phyloP scores from a whole-genome alignment of 2,113 vertebrate species.

The Strix aluco region DNA sequence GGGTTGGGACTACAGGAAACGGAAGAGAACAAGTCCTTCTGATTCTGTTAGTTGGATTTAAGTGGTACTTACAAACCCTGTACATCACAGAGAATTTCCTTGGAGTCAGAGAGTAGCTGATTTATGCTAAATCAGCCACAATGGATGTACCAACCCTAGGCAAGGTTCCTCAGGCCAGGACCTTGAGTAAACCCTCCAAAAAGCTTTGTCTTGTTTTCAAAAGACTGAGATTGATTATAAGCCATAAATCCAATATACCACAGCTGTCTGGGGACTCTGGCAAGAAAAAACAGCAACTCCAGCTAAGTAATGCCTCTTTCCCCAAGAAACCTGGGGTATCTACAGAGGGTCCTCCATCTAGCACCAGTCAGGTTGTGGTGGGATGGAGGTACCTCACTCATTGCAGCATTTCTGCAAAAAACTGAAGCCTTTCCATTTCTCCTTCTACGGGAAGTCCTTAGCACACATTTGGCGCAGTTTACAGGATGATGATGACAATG shows the following conservation, averaged over 20 bases:
- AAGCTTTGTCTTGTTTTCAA: not conserved
- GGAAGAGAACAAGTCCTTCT: not conserved
- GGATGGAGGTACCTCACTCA: not conserved
- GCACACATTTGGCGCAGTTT: constrained; percentile 33
- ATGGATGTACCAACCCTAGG: not conserved
- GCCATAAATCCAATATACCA: not conserved
- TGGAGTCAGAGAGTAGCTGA: not conserved
- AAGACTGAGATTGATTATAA: not conserved
- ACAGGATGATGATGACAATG: constrained; percentile 64
- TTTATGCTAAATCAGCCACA: not conserved
- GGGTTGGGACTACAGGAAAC: not conserved
- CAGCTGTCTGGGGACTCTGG: not conserved
- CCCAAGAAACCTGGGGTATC: not conserved
- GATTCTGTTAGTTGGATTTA: not conserved
- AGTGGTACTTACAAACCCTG: not conserved
- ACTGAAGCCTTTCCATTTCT: not conserved
- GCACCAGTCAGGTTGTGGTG: not conserved
- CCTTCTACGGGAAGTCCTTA: not conserved
- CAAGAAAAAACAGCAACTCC: not conserved
- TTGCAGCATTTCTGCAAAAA: not conserved
- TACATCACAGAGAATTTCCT: not conserved
- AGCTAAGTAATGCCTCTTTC: not conserved
- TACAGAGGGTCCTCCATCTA: not conserved
- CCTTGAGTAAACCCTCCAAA: not conserved
- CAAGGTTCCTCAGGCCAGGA: not conserved